These are phyloP conservation scores for Irena cyanogastra DNA, from an alignment of 2,113 vertebrate genomes.

Conservation along the genomic window DNA sequence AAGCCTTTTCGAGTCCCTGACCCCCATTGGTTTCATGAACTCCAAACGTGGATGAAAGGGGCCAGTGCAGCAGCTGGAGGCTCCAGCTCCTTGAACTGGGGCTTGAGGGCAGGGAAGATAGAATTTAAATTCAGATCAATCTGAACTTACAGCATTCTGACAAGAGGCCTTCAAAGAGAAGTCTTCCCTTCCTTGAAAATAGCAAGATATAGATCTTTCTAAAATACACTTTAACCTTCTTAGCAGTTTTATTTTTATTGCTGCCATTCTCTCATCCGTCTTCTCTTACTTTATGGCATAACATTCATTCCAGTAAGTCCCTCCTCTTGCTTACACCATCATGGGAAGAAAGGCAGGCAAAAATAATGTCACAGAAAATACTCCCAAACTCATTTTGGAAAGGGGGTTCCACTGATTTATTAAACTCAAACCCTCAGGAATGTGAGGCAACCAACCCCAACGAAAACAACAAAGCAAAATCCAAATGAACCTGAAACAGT, in stretches of 20 bases:
- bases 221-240: neutral
- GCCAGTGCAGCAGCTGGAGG: neutral
- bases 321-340: neutral
- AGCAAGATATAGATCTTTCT: neutral
- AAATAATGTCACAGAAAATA: neutral
- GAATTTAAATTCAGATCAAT: neutral
- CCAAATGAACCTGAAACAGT: neutral
- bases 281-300: neutral
- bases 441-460: neutral
- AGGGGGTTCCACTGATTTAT: neutral
- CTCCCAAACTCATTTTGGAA: neutral
- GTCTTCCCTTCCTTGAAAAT: neutral
- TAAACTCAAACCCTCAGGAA: neutral
- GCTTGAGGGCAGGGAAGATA: neutral
- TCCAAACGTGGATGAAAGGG: neutral
- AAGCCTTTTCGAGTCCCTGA: neutral
- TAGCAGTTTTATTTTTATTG: neutral
- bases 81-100: neutral
- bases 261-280: neutral
- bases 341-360: neutral
- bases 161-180: slow-evolving; percentile 33
- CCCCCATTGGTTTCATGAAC: neutral
- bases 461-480: neutral
- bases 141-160: neutral
- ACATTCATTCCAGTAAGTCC: neutral